phyloP scores from a whole-genome alignment of 2,888 invertebrate genomes.

The Omphaloscelis lunosa region DNA sequence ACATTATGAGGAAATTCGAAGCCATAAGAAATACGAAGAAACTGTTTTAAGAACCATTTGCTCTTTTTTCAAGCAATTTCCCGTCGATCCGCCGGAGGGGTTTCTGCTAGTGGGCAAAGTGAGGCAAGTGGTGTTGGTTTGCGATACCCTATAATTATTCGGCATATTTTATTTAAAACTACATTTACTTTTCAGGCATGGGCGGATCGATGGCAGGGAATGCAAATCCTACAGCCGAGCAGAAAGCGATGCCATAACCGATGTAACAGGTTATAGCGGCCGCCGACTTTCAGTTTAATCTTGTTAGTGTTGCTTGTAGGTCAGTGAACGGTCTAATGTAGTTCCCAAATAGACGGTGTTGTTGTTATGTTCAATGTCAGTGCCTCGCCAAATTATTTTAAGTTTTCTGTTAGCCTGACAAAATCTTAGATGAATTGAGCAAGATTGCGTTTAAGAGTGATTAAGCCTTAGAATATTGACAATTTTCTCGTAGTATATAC shows the following conservation, averaged over 20 bases:
- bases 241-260: neutral
- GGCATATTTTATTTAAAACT: neutral
- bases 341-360: neutral
- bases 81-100: too few species aligned
- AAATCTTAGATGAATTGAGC: neutral
- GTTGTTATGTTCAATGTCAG: neutral
- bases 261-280: neutral
- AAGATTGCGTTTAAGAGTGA: neutral
- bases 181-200: neutral
- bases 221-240: neutral
- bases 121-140: neutral
- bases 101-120: neutral
- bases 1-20: neutral
- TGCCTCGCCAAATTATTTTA: neutral
- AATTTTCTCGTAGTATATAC: too few species aligned
- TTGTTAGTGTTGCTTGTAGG: neutral
- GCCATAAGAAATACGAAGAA: neutral
- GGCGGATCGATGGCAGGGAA: neutral
- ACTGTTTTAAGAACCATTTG: too few species aligned
- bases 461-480: too few species aligned
- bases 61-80: neutral
- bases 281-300: neutral
- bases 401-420: neutral
- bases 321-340: neutral
- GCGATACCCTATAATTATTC: neutral